phyloP scores from a whole-genome alignment of 2,113 vertebrate genomes.

The Microtus pennsylvanicus region DNA sequence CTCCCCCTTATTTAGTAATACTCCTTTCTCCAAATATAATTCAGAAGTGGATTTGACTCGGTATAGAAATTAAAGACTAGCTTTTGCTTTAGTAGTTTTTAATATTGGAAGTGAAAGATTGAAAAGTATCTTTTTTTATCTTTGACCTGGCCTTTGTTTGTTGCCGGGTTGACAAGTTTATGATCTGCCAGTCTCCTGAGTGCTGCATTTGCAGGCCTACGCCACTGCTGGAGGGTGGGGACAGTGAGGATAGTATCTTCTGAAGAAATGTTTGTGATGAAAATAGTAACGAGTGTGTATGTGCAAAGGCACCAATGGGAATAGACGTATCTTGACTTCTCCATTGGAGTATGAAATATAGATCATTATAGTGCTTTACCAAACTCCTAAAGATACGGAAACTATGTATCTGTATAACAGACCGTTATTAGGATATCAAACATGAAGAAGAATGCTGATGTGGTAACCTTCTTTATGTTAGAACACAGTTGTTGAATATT shows the following conservation, averaged over 20 bases:
- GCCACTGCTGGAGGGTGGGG: not conserved
- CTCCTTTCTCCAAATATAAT: not conserved
- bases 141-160: not conserved
- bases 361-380: slow-evolving; percentile 2
- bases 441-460: not conserved
- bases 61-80: not conserved
- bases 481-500: not conserved
- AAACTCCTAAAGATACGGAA: not conserved
- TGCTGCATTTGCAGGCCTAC: not conserved
- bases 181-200: not conserved
- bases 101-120: not conserved
- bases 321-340: slow-evolving; percentile 5
- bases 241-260: not conserved
- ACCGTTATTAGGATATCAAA: not conserved
- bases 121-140: not conserved
- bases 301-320: not conserved
- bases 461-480: slow-evolving; percentile 22
- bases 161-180: not conserved
- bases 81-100: slow-evolving; percentile 55
- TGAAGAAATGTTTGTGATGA: slow-evolving; percentile 52
- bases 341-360: slow-evolving; percentile 22
- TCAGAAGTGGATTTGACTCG: not conserved
- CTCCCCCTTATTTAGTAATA: not conserved
- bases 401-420: not conserved
- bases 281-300: slow-evolving; percentile 13